Percentiles rank a stretch among this genome's conserved stretches.
Conservation (phyloP, 2,113 vertebrate species). For the Poeciliopsis turrubarensis region DNA sequence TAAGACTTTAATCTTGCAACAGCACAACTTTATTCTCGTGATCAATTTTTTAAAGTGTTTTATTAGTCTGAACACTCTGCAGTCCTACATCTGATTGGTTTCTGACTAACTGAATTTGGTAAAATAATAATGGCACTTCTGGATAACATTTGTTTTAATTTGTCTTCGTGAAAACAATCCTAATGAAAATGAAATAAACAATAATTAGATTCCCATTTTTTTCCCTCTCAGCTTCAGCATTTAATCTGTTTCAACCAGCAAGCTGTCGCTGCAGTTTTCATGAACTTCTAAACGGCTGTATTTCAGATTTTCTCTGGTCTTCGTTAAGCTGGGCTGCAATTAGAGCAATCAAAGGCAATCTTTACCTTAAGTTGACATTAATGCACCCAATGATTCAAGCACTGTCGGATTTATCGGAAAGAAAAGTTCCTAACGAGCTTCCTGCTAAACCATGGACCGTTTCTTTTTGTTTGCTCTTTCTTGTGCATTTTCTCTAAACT, state of each 20-base stretch:
- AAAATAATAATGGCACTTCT: too few relatives aligned
- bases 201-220: neutral
- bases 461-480: slow-evolving; percentile 11
- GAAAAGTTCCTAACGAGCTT: slow-evolving; percentile 34
- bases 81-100: too few relatives aligned
- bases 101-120: too few relatives aligned
- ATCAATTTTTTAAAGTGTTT: too few relatives aligned
- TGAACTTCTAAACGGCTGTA: neutral
- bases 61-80: too few relatives aligned
- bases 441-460: slow-evolving; percentile 4
- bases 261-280: neutral
- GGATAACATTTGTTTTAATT: too few relatives aligned
- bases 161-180: too few relatives aligned
- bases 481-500: slow-evolving; percentile 43
- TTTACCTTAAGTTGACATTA: neutral
- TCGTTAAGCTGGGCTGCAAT: slow-evolving; percentile 1
- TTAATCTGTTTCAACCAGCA: neutral
- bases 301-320: neutral
- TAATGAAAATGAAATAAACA: neutral
- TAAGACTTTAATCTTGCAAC: too few relatives aligned
- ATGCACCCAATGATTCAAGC: slow-evolving; percentile 1
- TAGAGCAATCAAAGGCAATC: slow-evolving; percentile 1
- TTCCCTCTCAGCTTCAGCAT: neutral
- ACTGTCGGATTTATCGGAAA: neutral
- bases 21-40: too few relatives aligned